Evolutionary conservation across 1,140 invertebrate genomes (phyloP).

Genomic region (Caenorhabditis remanei): DNA sequence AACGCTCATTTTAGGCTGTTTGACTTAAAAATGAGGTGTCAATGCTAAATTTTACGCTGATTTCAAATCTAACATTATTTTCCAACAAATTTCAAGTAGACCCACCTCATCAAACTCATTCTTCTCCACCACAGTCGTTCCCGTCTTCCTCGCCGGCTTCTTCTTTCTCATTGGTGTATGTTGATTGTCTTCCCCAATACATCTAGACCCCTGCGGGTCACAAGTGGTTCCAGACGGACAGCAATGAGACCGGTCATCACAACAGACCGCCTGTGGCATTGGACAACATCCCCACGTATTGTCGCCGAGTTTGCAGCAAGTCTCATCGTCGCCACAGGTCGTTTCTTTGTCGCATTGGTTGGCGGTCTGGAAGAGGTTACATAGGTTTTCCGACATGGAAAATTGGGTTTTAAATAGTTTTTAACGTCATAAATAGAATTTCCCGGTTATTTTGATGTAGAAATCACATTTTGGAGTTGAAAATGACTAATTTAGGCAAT

Average conservation of each 20-base stretch:
- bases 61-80: no score
- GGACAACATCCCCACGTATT: conserved; percentile 78
- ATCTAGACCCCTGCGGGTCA: conserved; percentile 16
- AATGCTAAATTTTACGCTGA: no score
- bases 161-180: conserved; percentile 61
- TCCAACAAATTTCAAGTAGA: no score
- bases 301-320: conserved; percentile 29
- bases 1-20: no score
- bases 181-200: conserved; percentile 6
- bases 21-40: neutral
- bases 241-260: conserved; percentile 61
- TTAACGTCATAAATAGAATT: no score
- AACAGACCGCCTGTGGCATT: conserved; percentile 70
- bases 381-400: no score
- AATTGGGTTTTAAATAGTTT: no score
- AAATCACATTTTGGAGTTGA: no score
- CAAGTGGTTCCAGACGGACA: conserved; percentile 59
- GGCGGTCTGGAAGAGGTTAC: neutral
- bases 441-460: no score
- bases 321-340: neutral
- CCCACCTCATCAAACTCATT: conserved; percentile 49
- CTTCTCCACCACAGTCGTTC: neutral
- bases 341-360: conserved; percentile 18
- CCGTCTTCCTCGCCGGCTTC: conserved; percentile 62
- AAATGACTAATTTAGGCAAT: no score